Evolutionary conservation across 1,140 invertebrate genomes (phyloP), one percentile per base, ranked within the genome.

Genomic region (Meteorus sp.): DNA sequence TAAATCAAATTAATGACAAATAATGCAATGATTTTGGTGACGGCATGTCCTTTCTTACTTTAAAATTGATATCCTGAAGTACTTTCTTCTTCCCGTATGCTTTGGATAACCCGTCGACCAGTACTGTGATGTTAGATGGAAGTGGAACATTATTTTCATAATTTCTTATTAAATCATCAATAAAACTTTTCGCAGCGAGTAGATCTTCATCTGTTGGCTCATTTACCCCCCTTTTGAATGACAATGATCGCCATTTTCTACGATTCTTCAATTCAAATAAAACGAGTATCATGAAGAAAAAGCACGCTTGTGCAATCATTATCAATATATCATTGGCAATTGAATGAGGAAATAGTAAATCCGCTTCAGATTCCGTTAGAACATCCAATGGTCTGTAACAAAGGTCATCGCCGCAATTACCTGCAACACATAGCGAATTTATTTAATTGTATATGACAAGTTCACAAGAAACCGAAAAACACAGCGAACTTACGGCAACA

Each of bases 401-500:
- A 29, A 15, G 37, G 25, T 51, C 19, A 33, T 29, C 33, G 20
- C 45, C 56, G 31, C 56, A 57, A 6, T 60, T 59, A 13, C 52
- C 50, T 58, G 11, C n/a, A 41, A 50, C n/a, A n/a, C n/a, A 50
- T 50, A 37, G 25, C 31, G 11, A n/a, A 33, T 60, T 55, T 29
- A 22, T 20, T 50, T 1, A 22, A 2, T 35, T 17, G 4, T 33
- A 51, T n/a, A 13, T 51, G 9, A 35, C 11, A 22, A 22, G 20
- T 55, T 27, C 5, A 9, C 8, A 17, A 17, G 13, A 43, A 33
- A 11, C 5, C 20, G 1, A 55, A 19, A 8, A 55, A 43, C 7
- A 43, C 9, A 44, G n/a, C n/a, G n/a, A 35, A 55, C 58, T 66
- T 45, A 68, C 66, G 62, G 20, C 66, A 68, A 33, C 66, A 68